Percentiles rank a stretch among this genome's conserved stretches.
phyloP scores from a whole-genome alignment of 1,140 invertebrate species.

The Drosophila rhopaloa region DNA sequence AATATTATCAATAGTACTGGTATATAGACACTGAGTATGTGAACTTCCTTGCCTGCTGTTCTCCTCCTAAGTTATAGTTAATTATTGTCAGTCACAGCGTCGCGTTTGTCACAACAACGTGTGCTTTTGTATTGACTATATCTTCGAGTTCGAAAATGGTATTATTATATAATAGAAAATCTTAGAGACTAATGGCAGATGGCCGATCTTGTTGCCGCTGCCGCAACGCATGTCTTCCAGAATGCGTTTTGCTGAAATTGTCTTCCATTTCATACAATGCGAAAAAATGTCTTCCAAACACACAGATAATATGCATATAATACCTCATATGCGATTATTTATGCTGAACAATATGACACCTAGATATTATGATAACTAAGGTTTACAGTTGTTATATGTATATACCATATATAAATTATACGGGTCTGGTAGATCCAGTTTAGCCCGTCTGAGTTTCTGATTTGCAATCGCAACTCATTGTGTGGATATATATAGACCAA shows the following conservation, averaged over 20 bases:
- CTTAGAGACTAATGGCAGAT: conserved; percentile 49
- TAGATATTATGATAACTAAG: conserved; percentile 33
- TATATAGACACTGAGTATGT: conserved; percentile 68
- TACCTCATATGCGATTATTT: conserved; percentile 33
- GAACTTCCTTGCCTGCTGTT: conserved; percentile 48
- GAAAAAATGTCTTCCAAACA: conserved; percentile 84
- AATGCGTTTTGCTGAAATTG: conserved; percentile 65
- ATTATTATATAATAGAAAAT: conserved; percentile 37
- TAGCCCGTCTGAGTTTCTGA: conserved; percentile 62
- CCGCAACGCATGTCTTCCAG: conserved; percentile 77
- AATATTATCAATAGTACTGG: conserved; percentile 37
- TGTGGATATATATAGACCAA: conserved; percentile 71
- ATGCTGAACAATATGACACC: conserved; percentile 43
- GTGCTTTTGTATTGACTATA: conserved; percentile 64
- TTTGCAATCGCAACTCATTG: conserved; percentile 81
- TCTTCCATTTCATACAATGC: conserved; percentile 70
- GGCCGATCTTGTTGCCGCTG: conserved; percentile 44
- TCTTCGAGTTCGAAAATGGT: conserved; percentile 40
- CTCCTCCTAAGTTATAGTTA: conserved; percentile 58
- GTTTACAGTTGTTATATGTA: conserved; percentile 1
- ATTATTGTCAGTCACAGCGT: conserved; percentile 84
- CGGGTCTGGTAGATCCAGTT: conserved; percentile 71
- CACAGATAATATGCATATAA: conserved; percentile 53
- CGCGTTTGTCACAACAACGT: conserved; percentile 68
- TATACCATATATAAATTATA: conserved; percentile 48